Conservation (phyloP, 2,797 vertebrate species). For the Champsocephalus esox region DNA sequence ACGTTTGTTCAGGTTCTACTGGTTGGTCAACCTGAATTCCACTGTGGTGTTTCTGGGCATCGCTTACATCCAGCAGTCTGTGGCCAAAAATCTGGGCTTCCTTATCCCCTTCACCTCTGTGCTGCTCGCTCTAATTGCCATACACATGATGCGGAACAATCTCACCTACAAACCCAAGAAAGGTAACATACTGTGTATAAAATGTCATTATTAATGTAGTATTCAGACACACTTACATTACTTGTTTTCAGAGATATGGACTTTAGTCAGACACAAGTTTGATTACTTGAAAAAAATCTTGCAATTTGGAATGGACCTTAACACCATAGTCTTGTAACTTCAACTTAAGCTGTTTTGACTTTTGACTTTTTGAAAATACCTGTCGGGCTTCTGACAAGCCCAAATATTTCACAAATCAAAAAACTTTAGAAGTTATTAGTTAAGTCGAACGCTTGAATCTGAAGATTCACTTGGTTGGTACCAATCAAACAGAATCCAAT, state of each 20-base stretch:
- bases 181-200: conserved; percentile 80
- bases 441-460: too few species aligned
- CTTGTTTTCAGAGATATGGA: not conserved
- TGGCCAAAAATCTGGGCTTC: conserved; percentile 89
- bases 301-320: too few species aligned
- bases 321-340: too few species aligned
- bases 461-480: too few species aligned
- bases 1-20: conserved; percentile 88
- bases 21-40: conserved; percentile 92
- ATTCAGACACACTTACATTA: not conserved
- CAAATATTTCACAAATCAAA: too few species aligned
- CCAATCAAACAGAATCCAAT: too few species aligned
- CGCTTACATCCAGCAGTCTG: conserved; percentile 92
- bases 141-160: conserved; percentile 90
- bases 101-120: conserved; percentile 92
- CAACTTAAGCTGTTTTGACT: too few species aligned
- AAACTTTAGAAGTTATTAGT: too few species aligned
- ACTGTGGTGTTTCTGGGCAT: conserved; percentile 92
- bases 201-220: not conserved
- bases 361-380: too few species aligned
- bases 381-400: too few species aligned
- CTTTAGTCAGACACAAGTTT: too few species aligned
- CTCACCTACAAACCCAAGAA: conserved; percentile 90
- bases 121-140: conserved; percentile 88
- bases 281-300: too few species aligned